Evolutionary conservation across 2,113 vertebrate genomes (phyloP).

Genomic region (Otocyon megalotis): DNA sequence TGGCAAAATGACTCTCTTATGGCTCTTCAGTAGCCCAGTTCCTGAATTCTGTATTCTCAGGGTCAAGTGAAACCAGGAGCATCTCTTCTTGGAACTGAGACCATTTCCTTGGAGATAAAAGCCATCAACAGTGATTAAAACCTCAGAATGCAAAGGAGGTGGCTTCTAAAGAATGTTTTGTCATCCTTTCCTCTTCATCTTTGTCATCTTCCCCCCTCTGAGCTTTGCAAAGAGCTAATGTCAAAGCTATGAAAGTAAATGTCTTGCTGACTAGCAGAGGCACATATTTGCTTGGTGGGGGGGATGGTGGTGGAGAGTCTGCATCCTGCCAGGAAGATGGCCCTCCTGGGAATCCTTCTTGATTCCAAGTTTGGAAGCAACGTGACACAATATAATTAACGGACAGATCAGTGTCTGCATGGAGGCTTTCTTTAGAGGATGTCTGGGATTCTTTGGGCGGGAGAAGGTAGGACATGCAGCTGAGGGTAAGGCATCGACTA

Average conservation of each 20-base stretch:
- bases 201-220: conserved; percentile 40
- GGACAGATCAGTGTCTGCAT: neutral
- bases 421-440: conserved; percentile 40
- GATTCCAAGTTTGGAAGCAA: conserved; percentile 46
- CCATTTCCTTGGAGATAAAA: conserved; percentile 66
- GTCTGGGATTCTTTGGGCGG: neutral
- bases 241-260: conserved; percentile 68
- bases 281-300: neutral
- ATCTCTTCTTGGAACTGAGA: conserved; percentile 55
- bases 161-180: conserved; percentile 60
- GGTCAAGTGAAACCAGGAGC: conserved; percentile 53
- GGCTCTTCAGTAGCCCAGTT: neutral
- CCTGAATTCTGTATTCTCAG: neutral
- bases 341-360: neutral
- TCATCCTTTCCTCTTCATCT: neutral
- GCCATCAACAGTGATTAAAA: conserved; percentile 62
- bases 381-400: neutral
- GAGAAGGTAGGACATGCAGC: neutral
- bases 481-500: neutral
- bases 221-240: conserved; percentile 40
- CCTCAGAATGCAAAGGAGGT: conserved; percentile 60
- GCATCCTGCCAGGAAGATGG: conserved; percentile 8
- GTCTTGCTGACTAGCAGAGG: conserved; percentile 27
- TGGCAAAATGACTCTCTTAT: conserved; percentile 37
- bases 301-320: neutral